Percentiles rank a stretch among this genome's conserved stretches.
Evolutionary conservation across 2,888 invertebrate species (phyloP).

Genomic region (Sceliomorpha sp.): DNA sequence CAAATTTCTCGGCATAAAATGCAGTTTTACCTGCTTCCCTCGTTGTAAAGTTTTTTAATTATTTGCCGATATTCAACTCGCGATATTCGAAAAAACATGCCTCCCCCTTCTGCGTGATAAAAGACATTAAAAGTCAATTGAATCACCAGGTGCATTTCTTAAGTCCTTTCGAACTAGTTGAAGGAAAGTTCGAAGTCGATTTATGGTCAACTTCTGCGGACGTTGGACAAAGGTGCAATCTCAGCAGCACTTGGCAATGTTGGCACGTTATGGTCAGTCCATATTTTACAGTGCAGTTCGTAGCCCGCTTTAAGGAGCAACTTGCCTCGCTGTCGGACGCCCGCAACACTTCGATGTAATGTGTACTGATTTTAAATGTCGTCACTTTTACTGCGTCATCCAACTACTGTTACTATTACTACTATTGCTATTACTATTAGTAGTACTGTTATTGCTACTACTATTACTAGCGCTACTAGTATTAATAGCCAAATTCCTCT

Average conservation of each 20-base stretch:
- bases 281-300: slow-evolving; percentile 44
- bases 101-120: not conserved
- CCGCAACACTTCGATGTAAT: slow-evolving; percentile 33
- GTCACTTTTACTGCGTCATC: too few relatives aligned
- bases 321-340: slow-evolving; percentile 28
- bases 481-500: too few relatives aligned
- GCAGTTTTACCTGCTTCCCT: too few relatives aligned
- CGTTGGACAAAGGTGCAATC: slow-evolving; percentile 42
- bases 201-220: slow-evolving; percentile 26
- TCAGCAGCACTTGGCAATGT: slow-evolving; percentile 44
- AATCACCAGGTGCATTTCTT: slow-evolving; percentile 14
- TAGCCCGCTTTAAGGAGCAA: slow-evolving; percentile 32
- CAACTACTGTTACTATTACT: too few relatives aligned
- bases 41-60: too few relatives aligned
- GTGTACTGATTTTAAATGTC: slow-evolving; percentile 47
- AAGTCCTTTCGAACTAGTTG: slow-evolving; percentile 15
- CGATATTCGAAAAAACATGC: not conserved
- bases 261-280: slow-evolving; percentile 45
- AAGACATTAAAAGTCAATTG: slow-evolving; percentile 22
- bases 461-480: too few relatives aligned
- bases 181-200: slow-evolving; percentile 29
- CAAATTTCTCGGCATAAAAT: too few relatives aligned
- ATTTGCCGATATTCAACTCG: too few relatives aligned
- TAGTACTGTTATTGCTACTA: too few relatives aligned
- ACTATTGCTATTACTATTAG: too few relatives aligned